A percentile compares a stretch with the other conserved stretches of the same genome.
These are phyloP conservation scores for Myiothlypis chrysogaster DNA, from an alignment of 2,797 vertebrate genomes.

Conservation along the genomic window DNA sequence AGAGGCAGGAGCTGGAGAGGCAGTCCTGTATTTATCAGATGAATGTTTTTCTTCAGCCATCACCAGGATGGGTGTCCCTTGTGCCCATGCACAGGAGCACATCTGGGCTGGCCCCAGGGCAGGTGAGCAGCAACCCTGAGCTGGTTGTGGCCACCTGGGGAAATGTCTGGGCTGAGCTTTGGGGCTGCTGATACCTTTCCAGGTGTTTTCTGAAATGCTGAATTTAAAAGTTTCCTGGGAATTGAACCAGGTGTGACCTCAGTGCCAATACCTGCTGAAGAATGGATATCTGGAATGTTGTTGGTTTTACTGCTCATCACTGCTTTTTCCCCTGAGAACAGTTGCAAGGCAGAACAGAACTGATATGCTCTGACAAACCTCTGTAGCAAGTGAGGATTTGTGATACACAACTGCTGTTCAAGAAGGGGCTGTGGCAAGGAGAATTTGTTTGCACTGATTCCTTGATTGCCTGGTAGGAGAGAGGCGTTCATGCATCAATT, in stretches of 20 bases:
- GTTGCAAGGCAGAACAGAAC: not conserved
- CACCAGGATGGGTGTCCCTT: not conserved
- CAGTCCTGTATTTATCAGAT: not conserved
- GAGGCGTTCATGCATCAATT: not conserved
- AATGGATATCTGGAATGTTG: not conserved
- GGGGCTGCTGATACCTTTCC: not conserved
- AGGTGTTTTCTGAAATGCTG: not conserved
- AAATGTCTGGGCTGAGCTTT: not conserved
- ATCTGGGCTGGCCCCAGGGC: not conserved
- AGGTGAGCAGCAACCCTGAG: accelerated
- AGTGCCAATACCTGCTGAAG: not conserved
- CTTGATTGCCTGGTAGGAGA: not conserved
- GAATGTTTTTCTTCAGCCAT: not conserved
- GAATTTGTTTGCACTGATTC: not conserved
- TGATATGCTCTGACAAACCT: not conserved
- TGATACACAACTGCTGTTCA: not conserved
- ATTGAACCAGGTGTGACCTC: not conserved
- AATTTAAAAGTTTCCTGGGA: not conserved
- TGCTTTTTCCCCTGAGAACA: not conserved
- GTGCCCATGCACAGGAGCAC: not conserved
- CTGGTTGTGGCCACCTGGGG: not conserved
- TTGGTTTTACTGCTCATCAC: not conserved
- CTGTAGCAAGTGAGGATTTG: not conserved
- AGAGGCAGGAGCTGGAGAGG: not conserved
- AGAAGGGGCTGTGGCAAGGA: not conserved